These are phyloP conservation scores for Melinaea menophilus DNA, from an alignment of 2,888 invertebrate species.

Conservation along the genomic window DNA sequence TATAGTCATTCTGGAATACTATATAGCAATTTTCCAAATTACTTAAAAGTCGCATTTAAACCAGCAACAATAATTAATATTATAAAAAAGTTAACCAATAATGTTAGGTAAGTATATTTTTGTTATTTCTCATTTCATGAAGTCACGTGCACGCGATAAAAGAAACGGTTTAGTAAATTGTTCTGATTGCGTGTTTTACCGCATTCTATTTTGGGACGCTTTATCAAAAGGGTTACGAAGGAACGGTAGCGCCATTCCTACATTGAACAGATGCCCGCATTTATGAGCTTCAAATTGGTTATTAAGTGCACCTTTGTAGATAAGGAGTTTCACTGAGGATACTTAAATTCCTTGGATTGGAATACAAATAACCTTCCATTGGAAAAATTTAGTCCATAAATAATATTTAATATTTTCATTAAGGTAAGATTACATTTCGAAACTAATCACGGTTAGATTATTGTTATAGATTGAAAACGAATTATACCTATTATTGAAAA, in stretches of 20 bases:
- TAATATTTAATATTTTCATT: no score
- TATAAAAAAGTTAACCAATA: neutral
- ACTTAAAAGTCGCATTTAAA: neutral
- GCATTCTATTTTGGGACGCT: constrained; percentile 30
- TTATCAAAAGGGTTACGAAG: constrained; percentile 30
- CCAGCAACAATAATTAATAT: neutral
- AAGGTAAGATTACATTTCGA: no score
- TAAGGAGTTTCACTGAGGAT: constrained; percentile 25
- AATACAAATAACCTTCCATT: constrained; percentile 3
- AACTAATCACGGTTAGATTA: no score
- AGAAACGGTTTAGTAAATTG: constrained; percentile 28
- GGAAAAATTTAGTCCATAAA: neutral
- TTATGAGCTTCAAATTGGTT: constrained; percentile 55
- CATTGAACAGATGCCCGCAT: constrained; percentile 53
- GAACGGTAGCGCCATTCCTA: constrained; percentile 9
- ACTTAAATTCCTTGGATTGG: constrained; percentile 21
- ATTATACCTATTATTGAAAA: no score
- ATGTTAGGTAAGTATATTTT: neutral
- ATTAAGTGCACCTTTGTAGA: constrained; percentile 37
- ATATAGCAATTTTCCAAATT: neutral
- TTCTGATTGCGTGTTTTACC: constrained; percentile 31
- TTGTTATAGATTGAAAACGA: no score
- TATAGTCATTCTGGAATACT: neutral
- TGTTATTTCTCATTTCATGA: constrained; percentile 8
- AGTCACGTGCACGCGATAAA: constrained; percentile 20